Base-by-base conservation (phyloP, 2,797 vertebrate genomes). In the Alca torda region DNA sequence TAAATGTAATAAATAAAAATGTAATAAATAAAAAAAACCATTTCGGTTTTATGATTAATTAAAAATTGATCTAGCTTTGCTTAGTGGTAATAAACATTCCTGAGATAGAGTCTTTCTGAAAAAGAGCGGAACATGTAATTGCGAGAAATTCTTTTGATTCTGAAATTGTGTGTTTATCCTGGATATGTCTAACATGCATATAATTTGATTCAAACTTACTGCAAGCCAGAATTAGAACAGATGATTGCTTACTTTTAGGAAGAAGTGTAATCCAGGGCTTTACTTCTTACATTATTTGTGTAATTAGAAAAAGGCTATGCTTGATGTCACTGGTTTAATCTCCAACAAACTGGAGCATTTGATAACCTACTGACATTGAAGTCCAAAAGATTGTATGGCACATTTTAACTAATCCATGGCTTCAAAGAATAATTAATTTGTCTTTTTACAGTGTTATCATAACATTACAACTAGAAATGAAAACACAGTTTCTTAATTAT, bases 221-320 rank as follows among this genome's bases (percentile, higher is more conserved):
- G 17, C 45, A 89, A 82, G 46, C 75, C 92, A 93, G 88, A 96
- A 94, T 95, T 96, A 92, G 87, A 96, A 92, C 60, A 94, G 74
- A 72, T 96, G 96, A 96, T 96, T 97, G 84, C 95, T 96, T 97
- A 92, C 74, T 94, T 96, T 94, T 93, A 57, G 81, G 63, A 96
- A 96, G 68, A 87, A 69, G 24, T 94, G 82, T 97, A 97, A 97
- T 96, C 96, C 91, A 87, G 61, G 65, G 88, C 92, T 97, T 97
- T 96, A 87, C 75, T 96, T 50, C 74, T 95, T 95, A 80, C 67
- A 84, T 95, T 96, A 83, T 91, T 96, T 94, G 61, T 87, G 56
- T 93, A 96, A 96, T 95, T 97, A 94, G 77, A 95, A 96, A 89
- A 93, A 81, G 31, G 50, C 61, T 79, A 33, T 87, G 76, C 65